A percentile compares a stretch with the other conserved stretches of the same genome.
Conservation (phyloP, 2,888 invertebrate genomes). For the Sipunculus nudus region DNA sequence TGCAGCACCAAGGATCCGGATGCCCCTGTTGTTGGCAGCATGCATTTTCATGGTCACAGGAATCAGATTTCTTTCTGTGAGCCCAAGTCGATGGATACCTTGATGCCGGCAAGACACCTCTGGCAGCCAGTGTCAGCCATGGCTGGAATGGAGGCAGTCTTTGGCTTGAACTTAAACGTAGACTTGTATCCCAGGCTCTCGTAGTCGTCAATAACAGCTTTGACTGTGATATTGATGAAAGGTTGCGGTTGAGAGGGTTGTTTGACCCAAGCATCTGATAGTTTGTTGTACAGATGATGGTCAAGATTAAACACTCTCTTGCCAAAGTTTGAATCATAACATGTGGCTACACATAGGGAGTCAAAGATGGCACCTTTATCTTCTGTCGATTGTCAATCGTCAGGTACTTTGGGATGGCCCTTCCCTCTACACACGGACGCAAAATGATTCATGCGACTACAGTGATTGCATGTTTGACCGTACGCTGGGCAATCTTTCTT, state of each 20-base stretch:
- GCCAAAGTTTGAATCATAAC: too few relatives aligned
- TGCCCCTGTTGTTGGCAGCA: conserved; percentile 43
- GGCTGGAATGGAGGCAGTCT: not conserved
- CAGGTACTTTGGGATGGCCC: too few relatives aligned
- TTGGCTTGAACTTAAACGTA: not conserved
- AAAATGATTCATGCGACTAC: too few relatives aligned
- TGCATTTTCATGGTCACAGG: conserved; percentile 47
- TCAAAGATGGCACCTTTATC: too few relatives aligned
- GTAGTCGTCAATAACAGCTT: conserved; percentile 27
- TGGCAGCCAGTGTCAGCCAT: conserved; percentile 38
- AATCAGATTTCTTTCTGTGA: conserved; percentile 39
- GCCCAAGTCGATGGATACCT: conserved; percentile 33
- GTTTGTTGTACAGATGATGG: conserved; percentile 39
- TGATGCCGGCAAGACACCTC: conserved; percentile 42
- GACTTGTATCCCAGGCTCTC: conserved; percentile 31
- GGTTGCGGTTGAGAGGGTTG: conserved; percentile 36
- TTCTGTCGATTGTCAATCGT: too few relatives aligned
- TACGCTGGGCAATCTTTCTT: too few relatives aligned
- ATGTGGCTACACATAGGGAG: too few relatives aligned
- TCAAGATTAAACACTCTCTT: too few relatives aligned
- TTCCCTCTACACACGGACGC: too few relatives aligned
- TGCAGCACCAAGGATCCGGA: conserved; percentile 45
- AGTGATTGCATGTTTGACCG: too few relatives aligned
- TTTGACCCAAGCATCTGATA: conserved; percentile 31
- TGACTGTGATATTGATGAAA: conserved; percentile 20